Evolutionary conservation across 2,113 vertebrate species (phyloP).

Genomic region (Ranitomeya variabilis): DNA sequence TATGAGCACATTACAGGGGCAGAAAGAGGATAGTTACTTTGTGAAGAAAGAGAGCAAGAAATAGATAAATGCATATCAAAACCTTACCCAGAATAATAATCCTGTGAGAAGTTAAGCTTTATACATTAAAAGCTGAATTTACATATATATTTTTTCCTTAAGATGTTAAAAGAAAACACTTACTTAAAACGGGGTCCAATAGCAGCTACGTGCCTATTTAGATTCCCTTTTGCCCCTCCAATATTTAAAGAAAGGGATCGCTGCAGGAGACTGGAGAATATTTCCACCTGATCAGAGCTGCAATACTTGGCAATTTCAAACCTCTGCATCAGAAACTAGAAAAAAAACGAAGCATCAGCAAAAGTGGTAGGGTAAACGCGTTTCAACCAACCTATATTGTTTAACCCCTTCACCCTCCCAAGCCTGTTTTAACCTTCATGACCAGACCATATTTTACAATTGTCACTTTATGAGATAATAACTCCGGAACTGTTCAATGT

Average conservation of each 20-base stretch:
- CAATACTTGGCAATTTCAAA: conserved; percentile 98
- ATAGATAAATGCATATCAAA: no score
- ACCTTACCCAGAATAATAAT: no score
- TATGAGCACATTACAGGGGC: no score
- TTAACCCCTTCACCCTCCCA: not conserved
- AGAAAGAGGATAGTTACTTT: no score
- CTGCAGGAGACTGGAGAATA: conserved; percentile 90
- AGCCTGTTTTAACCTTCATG: not conserved
- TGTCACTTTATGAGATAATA: no score
- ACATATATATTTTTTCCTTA: not conserved
- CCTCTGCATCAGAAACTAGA: conserved; percentile 91
- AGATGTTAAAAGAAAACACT: conserved; percentile 49
- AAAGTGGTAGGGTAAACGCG: not conserved
- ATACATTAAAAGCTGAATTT: no score
- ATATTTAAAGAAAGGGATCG: conserved; percentile 88
- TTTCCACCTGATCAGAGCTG: conserved; percentile 96
- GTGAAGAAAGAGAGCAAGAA: no score
- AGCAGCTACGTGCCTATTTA: conserved; percentile 91
- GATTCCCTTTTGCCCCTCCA: conserved; percentile 82
- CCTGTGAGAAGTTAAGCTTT: no score
- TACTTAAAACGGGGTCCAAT: conserved; percentile 94
- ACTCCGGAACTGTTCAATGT: no score
- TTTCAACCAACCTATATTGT: not conserved
- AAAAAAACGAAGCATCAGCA: not conserved
- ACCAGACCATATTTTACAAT: no score